Evolutionary conservation across 1,140 invertebrate species (phyloP), one percentile per base, ranked within the genome.

Genomic region (Brachionus koreanus): DNA sequence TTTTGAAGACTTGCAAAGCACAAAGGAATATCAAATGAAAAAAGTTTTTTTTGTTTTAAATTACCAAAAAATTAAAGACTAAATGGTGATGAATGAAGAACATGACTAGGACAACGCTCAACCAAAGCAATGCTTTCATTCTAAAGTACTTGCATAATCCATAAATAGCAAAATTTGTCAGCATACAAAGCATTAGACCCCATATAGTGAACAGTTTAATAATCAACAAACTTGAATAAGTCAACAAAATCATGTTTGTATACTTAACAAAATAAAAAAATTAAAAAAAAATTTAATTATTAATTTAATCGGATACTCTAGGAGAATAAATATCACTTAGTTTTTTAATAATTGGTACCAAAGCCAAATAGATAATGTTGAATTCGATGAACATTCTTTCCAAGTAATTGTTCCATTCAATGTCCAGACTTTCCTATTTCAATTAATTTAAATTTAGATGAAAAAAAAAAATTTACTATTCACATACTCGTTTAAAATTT

Each of bases 371-470:
- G 0, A 46, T 29, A 7, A 74, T 43, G 12, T 43, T 19, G 7
- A 25, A 74, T 46, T 74, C 69, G 2, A 12, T 10, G 42, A 74
- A 74, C 69, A 74, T 74, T 46, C 69, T 74, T 46, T 29, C 69
- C 6, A 46, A 25, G 46, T 46, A 74, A 74, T 74, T 74, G 42
- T 74, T 74, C 69, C 69, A 74, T 74, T 74, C 69, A 25, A 25
- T 25, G 39, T 74, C 69, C 10, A 46, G 25, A 13, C 25, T 49
- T 74, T 74, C 69, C 69, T 65, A 12, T 57, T 69, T 69, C 16
- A 37, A 16, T 39, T 7, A 57, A 9, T 19, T 19, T 9, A 57
- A 19, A 19, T 23, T 23, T n/a, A n/a, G n/a, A 57, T 23, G 19
- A 25, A 65, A 35, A 23, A 13, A 65, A 0, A 35, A 23, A 33